phyloP scores from a whole-genome alignment of 2,113 vertebrate species.

The Psittacula cyanocephala region DNA sequence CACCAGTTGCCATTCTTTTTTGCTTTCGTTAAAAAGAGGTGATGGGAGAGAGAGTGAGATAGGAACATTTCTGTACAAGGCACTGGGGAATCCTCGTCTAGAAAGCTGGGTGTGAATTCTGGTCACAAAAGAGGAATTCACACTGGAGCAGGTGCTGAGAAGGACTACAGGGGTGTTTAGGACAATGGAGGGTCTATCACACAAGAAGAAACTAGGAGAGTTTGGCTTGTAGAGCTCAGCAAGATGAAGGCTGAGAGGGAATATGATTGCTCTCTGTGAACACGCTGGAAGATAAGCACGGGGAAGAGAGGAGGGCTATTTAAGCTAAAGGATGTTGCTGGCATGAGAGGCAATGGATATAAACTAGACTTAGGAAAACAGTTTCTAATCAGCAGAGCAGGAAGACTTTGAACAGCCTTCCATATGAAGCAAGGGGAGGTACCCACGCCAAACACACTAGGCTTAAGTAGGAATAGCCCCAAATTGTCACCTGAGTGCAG shows the following conservation, averaged over 20 bases:
- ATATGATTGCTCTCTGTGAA: constrained; percentile 25
- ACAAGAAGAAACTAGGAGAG: constrained; percentile 18
- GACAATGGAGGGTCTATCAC: constrained; percentile 2
- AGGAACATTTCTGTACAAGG: not conserved
- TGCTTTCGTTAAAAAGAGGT: constrained; percentile 33
- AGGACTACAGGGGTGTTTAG: constrained; percentile 29
- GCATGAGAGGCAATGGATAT: not conserved
- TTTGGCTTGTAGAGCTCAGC: constrained; percentile 27
- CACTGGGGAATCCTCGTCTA: constrained; percentile 34
- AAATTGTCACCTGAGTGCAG: not conserved
- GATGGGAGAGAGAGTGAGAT: constrained; percentile 27
- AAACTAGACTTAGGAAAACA: not conserved
- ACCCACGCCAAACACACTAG: not conserved
- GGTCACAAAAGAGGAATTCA: constrained; percentile 24
- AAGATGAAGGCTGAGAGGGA: constrained; percentile 41
- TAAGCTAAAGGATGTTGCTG: constrained; percentile 36
- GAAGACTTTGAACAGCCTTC: not conserved
- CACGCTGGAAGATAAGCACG: not conserved
- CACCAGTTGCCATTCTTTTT: constrained; percentile 1
- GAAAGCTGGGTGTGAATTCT: not conserved
- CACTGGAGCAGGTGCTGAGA: constrained; percentile 27
- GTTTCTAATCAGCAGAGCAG: constrained; percentile 26
- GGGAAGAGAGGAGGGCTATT: not conserved
- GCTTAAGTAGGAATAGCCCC: not conserved
- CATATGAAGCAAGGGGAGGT: fast-evolving